Percentiles rank a stretch among this genome's conserved stretches.
These are phyloP conservation scores for Lepidothrix coronata DNA, from an alignment of 2,113 vertebrate species.

Conservation along the genomic window DNA sequence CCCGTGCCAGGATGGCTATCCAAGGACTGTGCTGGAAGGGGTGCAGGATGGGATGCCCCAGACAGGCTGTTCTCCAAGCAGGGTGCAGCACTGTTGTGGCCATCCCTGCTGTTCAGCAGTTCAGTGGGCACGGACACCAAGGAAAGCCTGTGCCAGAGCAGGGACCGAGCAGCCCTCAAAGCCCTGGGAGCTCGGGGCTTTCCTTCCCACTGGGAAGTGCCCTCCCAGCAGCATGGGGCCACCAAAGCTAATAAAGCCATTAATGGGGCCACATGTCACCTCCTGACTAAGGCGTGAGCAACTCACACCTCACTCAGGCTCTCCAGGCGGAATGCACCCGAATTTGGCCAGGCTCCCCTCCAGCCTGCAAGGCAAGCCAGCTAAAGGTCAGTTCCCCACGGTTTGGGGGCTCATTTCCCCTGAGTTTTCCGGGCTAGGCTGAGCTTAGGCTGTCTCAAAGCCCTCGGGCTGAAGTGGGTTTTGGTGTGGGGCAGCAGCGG, in stretches of 20 bases:
- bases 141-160: background rate
- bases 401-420: background rate
- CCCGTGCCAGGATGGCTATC: rapidly evolving
- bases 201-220: background rate
- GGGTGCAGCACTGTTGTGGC: background rate
- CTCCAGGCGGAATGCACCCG: background rate
- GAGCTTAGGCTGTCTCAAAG: background rate
- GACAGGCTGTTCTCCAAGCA: no score
- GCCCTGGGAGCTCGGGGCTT: rapidly evolving
- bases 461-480: background rate
- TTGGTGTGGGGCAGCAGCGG: background rate
- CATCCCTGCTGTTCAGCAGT: background rate
- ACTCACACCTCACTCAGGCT: background rate
- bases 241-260: background rate
- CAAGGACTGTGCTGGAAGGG: background rate
- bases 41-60: background rate
- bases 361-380: background rate
- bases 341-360: background rate
- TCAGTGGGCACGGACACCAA: background rate
- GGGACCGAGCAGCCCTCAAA: background rate
- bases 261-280: background rate
- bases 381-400: rapidly evolving
- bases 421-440: background rate
- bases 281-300: background rate
- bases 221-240: rapidly evolving